These are phyloP conservation scores for Caradrina kadenii DNA, from an alignment of 2,888 invertebrate species.

Conservation along the genomic window DNA sequence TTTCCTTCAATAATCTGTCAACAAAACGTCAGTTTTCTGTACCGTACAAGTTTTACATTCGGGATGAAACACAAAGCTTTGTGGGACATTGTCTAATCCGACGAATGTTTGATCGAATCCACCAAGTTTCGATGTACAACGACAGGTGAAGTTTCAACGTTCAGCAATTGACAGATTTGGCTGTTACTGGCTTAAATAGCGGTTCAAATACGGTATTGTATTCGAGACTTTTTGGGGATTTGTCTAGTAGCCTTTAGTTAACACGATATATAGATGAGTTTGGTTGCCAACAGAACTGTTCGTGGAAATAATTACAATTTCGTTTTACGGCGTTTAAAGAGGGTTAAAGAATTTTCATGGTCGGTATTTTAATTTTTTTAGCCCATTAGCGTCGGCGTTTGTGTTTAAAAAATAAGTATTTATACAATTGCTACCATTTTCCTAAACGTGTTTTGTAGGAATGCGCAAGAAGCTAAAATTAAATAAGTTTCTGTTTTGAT, in stretches of 20 bases:
- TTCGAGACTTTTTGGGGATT: slow-evolving; percentile 46
- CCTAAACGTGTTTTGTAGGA: not conserved
- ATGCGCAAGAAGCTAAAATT: not conserved
- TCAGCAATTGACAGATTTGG: slow-evolving; percentile 42
- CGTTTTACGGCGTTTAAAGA: slow-evolving; percentile 1
- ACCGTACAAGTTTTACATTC: slow-evolving; percentile 25
- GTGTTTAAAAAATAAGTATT: not conserved
- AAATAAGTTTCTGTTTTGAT: no score
- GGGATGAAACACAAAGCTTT: slow-evolving; percentile 41
- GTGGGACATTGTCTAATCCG: slow-evolving; percentile 36
- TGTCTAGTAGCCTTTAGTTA: slow-evolving; percentile 44
- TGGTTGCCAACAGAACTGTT: not conserved
- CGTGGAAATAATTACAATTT: slow-evolving; percentile 26
- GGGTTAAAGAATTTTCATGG: not conserved
- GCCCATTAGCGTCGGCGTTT: not conserved
- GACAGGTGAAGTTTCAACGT: slow-evolving; percentile 52
- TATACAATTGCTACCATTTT: not conserved
- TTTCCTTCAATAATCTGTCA: slow-evolving; percentile 34
- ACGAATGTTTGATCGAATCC: slow-evolving; percentile 55
- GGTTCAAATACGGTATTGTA: slow-evolving; percentile 27
- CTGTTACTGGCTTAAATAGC: slow-evolving; percentile 27
- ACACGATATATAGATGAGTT: slow-evolving; percentile 35
- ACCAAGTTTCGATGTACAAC: slow-evolving; percentile 47
- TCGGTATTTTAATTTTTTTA: not conserved
- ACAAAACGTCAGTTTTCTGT: slow-evolving; percentile 47